Evolutionary conservation across 2,113 vertebrate genomes (phyloP), one percentile per base, ranked within the genome.

Genomic region (Tylochromis polylepis): DNA sequence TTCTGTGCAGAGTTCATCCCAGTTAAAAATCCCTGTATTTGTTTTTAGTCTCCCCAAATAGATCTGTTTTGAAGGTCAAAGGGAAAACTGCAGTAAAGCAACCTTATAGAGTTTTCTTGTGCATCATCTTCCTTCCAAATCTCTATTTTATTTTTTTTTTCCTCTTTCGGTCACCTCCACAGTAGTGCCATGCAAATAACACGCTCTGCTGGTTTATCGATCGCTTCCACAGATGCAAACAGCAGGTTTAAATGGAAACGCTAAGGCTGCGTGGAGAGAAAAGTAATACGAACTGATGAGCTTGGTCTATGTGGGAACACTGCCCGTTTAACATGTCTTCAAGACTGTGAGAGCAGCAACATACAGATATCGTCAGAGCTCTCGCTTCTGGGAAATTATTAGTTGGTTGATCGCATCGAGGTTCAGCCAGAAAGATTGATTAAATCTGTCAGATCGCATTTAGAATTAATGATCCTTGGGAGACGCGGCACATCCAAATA

Each of bases 121-220:
- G 72, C 31, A 46, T 27, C 11, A 29, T 31, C 60, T 24, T 85
- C 27, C 65, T 77, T 22, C 18, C 16, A 38, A 22, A 56, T 15
- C 60, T 62, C n/a, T 34, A 70, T 27, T 31, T 75, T 59, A n/a
- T 51, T 12, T 75, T 53, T 53, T 20, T 20, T 49, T 20, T 22
- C n/a, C 29, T 60, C 46, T 53, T 20, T 65, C 27, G 20, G 56
- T 70, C 53, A 34, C 81, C 60, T 89, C 24, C 16, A 38, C 77
- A 82, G 58, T 51, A 38, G 90, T 65, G 78, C 58, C 85, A 85
- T 91, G 87, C 89, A 94, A 89, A 93, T 89, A 87, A 77, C 86
- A 91, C 82, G 78, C 85, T 88, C 86, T 31, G 89, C 89, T 88
- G 90, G 70, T 65, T 91, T 94, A 94, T 95, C 89, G 95, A 95